These are phyloP conservation scores for Capreolus pygargus DNA, from an alignment of 2,113 vertebrate species.

Conservation along the genomic window DNA sequence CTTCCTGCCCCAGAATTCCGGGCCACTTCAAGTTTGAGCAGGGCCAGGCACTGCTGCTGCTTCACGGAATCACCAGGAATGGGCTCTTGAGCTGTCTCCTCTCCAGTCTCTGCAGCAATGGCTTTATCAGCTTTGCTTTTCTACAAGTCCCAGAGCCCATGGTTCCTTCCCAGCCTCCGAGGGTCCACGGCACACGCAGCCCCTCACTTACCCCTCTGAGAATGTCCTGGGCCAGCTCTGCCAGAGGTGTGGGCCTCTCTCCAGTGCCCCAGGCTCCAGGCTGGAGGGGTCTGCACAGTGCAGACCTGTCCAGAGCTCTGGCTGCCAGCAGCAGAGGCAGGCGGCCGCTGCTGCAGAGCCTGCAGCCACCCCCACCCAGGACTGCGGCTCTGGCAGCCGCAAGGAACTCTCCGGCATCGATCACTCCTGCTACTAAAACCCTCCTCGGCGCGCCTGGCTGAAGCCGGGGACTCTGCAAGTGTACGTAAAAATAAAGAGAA, in stretches of 20 bases:
- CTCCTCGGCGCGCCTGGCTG: neutral
- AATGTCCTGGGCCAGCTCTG: neutral
- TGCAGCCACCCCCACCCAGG: conserved; percentile 30
- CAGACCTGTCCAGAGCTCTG: neutral
- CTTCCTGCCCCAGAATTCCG: conserved; percentile 8
- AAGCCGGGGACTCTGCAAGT: neutral
- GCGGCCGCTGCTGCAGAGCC: neutral
- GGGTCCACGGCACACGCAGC: rapidly evolving
- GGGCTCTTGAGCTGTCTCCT: neutral
- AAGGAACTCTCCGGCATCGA: conserved; percentile 14
- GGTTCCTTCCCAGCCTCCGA: neutral
- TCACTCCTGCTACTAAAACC: conserved; percentile 45
- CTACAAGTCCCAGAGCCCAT: neutral
- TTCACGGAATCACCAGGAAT: conserved; percentile 7
- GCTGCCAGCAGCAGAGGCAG: neutral
- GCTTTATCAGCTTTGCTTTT: neutral
- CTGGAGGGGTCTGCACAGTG: neutral
- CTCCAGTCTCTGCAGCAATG: neutral
- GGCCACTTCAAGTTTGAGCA: neutral
- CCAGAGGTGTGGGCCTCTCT: neutral
- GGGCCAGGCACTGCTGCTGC: conserved; percentile 6
- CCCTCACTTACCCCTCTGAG: neutral
- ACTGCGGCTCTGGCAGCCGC: conserved; percentile 57
- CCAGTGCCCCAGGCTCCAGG: neutral
- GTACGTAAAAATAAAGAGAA: neutral